Evolutionary conservation across 2,113 vertebrate species (phyloP), one percentile per base, ranked within the genome.

Genomic region (Boleophthalmus pectinirostris): DNA sequence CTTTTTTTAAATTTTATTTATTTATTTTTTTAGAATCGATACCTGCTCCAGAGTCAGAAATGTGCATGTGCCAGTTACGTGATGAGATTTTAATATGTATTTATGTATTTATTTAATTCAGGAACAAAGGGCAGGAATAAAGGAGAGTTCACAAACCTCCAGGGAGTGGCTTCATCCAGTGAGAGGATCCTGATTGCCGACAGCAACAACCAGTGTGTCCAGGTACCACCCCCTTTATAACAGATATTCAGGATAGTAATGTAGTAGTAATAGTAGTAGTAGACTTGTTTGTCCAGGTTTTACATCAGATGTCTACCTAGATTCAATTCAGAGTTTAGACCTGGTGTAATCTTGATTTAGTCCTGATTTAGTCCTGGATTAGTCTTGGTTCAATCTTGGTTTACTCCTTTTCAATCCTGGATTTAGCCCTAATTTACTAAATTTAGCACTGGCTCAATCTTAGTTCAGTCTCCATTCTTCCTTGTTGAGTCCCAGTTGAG

Each of bases 71-170:
- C 21, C 33, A 35, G 33, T 35, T 35, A 3, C 33, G 6, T 7
- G 35, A 5, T 38, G 1, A 43, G 38, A 43, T 43, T 43, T 43
- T 43, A 10, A 43, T 11, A 43, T 10, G 9, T 43, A 11, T 69
- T 29, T 49, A 5, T 24, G 16, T 21, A 21, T n/a, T n/a, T n/a
- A n/a, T n/a, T n/a, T n/a, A 54, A 21, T 75, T 54, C 72, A 98
- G 97, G 98, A 81, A 97, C 96, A 60, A 99, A 99, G 88, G 98
- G 98, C 77, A 95, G 98, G 92, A 99, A 98, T 87, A 99, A 98
- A 93, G 98, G 98, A 38, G 98, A 99, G 88, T 99, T 99, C 88
- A 99, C 97, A 71, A 99, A 99, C 90, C 96, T 98, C 68, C 98
- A 99, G 85, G 98, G 98, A 47, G 97, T 98, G 68, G 97, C 97